Conservation (phyloP, 1,140 invertebrate genomes). For the Drosophila nebulosa region DNA sequence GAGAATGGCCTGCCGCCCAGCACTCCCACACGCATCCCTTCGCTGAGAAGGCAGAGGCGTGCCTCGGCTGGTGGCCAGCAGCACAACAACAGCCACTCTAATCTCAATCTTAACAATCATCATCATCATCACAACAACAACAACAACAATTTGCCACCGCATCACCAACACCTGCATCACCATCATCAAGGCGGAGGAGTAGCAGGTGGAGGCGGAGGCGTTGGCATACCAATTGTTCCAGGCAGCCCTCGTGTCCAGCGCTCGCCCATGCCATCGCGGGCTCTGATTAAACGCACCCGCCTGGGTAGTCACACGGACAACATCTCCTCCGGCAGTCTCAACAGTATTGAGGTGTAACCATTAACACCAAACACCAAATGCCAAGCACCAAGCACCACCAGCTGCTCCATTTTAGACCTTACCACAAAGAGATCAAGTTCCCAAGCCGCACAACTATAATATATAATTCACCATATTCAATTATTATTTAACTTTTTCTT, state of each 20-base stretch:
- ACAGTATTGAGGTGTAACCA: constrained; percentile 80
- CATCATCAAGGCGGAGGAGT: constrained; percentile 1
- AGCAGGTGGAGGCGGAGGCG: constrained; percentile 14
- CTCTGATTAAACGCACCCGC: constrained; percentile 72
- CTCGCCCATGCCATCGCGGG: constrained; percentile 74
- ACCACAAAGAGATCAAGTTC: constrained; percentile 1
- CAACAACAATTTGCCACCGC: constrained; percentile 58
- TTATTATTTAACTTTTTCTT: not conserved
- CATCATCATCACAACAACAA: constrained; percentile 35
- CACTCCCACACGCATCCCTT: constrained; percentile 69
- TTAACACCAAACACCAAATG: constrained; percentile 2
- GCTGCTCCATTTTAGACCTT: not conserved
- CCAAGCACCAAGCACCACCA: not conserved
- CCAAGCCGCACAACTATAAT: not conserved
- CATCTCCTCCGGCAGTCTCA: constrained; percentile 79
- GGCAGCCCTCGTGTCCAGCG: constrained; percentile 77
- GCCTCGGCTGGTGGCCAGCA: constrained; percentile 33
- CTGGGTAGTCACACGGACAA: constrained; percentile 80
- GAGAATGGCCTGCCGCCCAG: constrained; percentile 46
- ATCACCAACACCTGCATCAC: constrained; percentile 46
- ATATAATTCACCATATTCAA: not conserved
- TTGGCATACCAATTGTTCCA: constrained; percentile 76
- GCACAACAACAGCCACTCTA: constrained; percentile 65
- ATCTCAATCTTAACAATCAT: constrained; percentile 48
- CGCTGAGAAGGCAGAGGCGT: constrained; percentile 64